Evolutionary conservation across 2,888 invertebrate genomes (phyloP).

Genomic region (Diaprepes abbreviatus): DNA sequence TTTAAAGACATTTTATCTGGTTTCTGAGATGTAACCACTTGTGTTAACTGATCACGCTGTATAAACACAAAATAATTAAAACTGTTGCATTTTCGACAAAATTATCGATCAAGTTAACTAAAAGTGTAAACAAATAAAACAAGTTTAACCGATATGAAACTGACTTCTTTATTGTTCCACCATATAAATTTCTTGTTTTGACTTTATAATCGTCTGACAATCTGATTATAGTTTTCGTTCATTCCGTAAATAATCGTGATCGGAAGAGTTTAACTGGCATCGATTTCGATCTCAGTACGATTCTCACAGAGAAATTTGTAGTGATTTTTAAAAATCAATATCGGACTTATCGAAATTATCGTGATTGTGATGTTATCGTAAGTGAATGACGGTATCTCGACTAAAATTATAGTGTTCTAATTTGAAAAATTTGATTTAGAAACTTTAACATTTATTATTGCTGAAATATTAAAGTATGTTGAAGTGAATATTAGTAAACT

Average conservation of each 20-base stretch:
- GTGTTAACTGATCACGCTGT: too few species aligned
- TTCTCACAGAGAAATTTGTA: slow-evolving; percentile 6
- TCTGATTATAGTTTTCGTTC: slow-evolving; percentile 28
- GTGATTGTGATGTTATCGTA: slow-evolving; percentile 10
- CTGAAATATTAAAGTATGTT: too few species aligned
- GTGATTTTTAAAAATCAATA: not conserved
- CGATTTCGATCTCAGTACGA: slow-evolving; percentile 14
- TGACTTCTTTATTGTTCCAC: not conserved
- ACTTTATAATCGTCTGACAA: slow-evolving; percentile 8
- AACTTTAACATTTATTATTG: not conserved
- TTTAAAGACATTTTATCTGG: too few species aligned
- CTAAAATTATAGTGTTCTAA: not conserved
- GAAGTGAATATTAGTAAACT: too few species aligned
- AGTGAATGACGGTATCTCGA: not conserved
- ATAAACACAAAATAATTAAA: too few species aligned
- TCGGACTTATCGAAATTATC: not conserved
- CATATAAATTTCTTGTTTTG: not conserved
- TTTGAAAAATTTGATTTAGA: not conserved
- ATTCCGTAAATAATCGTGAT: slow-evolving; percentile 29
- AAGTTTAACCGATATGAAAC: too few species aligned
- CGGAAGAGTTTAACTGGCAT: slow-evolving; percentile 13
- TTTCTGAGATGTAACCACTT: too few species aligned
- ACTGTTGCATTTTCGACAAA: too few species aligned
- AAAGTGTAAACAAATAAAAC: too few species aligned
- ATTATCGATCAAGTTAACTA: too few species aligned